These are phyloP conservation scores for Hylomyscus alleni DNA, from an alignment of 2,797 vertebrate genomes.

Conservation along the genomic window DNA sequence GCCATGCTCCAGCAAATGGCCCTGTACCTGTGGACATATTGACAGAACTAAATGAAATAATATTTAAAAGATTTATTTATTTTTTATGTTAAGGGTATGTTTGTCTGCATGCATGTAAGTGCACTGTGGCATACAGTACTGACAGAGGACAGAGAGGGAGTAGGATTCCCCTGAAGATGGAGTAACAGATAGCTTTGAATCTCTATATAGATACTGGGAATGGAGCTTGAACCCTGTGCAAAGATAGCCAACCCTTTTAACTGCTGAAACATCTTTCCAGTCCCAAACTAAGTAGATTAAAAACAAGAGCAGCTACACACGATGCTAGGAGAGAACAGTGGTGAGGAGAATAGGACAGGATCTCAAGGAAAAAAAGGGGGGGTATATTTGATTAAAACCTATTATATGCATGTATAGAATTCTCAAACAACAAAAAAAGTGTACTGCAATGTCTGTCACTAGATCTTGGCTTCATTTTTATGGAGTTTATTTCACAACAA, in stretches of 20 bases:
- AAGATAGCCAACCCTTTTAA: not conserved
- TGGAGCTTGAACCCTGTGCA: too few relatives aligned
- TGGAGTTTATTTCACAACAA: not conserved
- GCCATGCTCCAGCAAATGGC: not conserved
- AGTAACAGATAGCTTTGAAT: not conserved
- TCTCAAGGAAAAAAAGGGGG: not conserved
- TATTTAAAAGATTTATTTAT: not conserved
- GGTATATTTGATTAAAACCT: not conserved
- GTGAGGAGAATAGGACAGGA: not conserved
- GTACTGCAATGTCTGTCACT: not conserved
- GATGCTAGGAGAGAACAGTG: not conserved
- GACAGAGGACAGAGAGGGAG: not conserved
- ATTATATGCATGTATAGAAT: not conserved
- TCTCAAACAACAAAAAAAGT: not conserved
- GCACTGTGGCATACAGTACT: not conserved
- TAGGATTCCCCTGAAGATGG: not conserved
- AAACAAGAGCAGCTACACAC: not conserved
- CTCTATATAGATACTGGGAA: not conserved
- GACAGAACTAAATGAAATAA: not conserved
- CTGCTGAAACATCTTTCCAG: not conserved
- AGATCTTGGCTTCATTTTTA: conserved; percentile 1
- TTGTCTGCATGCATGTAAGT: not conserved
- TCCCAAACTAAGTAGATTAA: not conserved
- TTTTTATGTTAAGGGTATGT: not conserved
- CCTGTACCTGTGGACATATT: not conserved